Evolutionary conservation across 2,113 vertebrate species (phyloP).

Genomic region (Progne subis): DNA sequence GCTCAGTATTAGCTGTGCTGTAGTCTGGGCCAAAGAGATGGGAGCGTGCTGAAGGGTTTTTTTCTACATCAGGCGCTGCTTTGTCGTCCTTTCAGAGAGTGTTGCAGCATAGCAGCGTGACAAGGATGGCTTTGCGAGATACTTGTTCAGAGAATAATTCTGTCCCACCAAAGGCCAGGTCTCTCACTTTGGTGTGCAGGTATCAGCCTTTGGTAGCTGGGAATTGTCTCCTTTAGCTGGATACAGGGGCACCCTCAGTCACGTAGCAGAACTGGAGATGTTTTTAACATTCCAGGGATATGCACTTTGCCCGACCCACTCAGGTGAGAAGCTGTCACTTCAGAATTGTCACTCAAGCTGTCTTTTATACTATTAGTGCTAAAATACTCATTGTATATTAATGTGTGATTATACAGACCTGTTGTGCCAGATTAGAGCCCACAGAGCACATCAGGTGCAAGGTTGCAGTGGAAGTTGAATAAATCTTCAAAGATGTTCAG

Average conservation of each 20-base stretch:
- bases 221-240: neutral
- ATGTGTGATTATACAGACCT: neutral
- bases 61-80: neutral
- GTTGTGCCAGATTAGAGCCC: neutral
- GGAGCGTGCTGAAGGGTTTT: rapidly evolving
- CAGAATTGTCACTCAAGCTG: neutral
- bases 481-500: neutral
- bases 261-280: neutral
- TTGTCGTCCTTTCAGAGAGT: neutral
- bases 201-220: neutral
- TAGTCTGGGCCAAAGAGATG: neutral
- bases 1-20: neutral
- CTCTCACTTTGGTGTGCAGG: neutral
- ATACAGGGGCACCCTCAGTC: too few species aligned
- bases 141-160: neutral
- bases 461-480: neutral
- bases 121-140: neutral
- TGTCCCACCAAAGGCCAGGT: neutral
- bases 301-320: neutral
- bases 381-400: neutral
- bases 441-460: neutral
- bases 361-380: neutral
- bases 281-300: neutral
- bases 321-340: neutral
- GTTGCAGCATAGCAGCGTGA: neutral